Conservation (phyloP, 2,888 invertebrate species). For the Stegana nigrithorax region DNA sequence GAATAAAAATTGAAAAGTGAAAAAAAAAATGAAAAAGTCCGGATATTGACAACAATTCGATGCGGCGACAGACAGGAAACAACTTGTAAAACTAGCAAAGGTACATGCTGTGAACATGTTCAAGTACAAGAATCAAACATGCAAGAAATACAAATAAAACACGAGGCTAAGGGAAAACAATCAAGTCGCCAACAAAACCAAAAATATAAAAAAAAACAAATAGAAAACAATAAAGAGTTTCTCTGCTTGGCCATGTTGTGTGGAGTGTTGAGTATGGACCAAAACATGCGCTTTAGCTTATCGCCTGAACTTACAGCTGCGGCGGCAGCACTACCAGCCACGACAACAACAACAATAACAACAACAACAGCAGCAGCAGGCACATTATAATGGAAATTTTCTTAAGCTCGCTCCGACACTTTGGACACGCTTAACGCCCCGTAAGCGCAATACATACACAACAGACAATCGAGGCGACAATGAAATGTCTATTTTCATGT, state of each 20-base stretch:
- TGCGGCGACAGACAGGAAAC: slow-evolving; percentile 69
- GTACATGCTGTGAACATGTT: slow-evolving; percentile 63
- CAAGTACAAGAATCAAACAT: slow-evolving; percentile 38
- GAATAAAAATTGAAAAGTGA: no score
- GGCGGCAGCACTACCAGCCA: slow-evolving; percentile 14
- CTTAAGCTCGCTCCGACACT: slow-evolving; percentile 21
- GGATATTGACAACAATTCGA: slow-evolving; percentile 68
- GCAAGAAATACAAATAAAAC: slow-evolving; percentile 1
- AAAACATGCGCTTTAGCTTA: slow-evolving; percentile 14
- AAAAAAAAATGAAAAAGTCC: slow-evolving; percentile 30
- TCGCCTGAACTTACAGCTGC: slow-evolving; percentile 5
- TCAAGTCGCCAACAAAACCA: not conserved
- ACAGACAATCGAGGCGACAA: slow-evolving; percentile 45
- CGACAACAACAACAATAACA: slow-evolving; percentile 55
- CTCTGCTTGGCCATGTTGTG: no score
- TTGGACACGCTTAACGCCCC: slow-evolving; percentile 54
- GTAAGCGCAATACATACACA: slow-evolving; percentile 43
- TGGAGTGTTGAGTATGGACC: not conserved
- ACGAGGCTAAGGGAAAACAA: slow-evolving; percentile 2
- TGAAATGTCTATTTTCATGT: slow-evolving; percentile 57
- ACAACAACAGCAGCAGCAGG: slow-evolving; percentile 36
- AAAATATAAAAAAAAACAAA: slow-evolving; percentile 11
- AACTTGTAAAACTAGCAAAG: slow-evolving; percentile 68
- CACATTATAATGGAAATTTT: slow-evolving; percentile 58
- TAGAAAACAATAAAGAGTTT: no score